Evolutionary conservation across 2,113 vertebrate species (phyloP).

Genomic region (Corydoras sp.): DNA sequence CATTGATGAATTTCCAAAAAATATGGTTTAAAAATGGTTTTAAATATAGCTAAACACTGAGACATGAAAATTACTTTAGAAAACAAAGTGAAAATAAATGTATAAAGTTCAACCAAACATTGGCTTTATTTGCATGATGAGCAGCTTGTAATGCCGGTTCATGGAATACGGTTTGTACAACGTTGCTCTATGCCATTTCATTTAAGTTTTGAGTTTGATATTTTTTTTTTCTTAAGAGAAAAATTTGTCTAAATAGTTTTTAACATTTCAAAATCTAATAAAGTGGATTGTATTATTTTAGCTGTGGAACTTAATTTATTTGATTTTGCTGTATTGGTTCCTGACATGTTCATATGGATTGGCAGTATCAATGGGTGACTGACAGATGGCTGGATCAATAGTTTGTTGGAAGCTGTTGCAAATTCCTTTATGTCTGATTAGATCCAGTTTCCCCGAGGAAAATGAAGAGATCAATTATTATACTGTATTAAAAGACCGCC

Average conservation of each 20-base stretch:
- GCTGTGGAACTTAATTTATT: not conserved
- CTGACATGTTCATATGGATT: not conserved
- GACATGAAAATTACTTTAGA: too few relatives aligned
- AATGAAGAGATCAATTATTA: conserved; percentile 55
- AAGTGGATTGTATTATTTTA: too few relatives aligned
- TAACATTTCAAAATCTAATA: not conserved
- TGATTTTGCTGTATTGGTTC: not conserved
- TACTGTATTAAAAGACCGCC: conserved; percentile 42
- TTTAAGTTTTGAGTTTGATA: too few relatives aligned
- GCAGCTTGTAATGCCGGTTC: too few relatives aligned
- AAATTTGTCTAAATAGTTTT: not conserved
- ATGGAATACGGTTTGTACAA: too few relatives aligned
- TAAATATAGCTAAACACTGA: too few relatives aligned
- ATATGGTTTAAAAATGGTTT: too few relatives aligned
- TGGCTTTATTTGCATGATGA: too few relatives aligned
- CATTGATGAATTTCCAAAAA: too few relatives aligned
- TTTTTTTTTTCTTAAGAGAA: not conserved
- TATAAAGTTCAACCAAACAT: too few relatives aligned
- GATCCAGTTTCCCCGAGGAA: conserved; percentile 46
- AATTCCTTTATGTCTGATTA: conserved; percentile 28
- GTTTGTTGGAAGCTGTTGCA: conserved; percentile 5
- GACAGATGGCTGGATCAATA: conserved; percentile 17
- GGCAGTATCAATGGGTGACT: not conserved
- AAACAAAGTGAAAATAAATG: too few relatives aligned
- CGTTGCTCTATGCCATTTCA: too few relatives aligned